phyloP scores from a whole-genome alignment of 2,888 invertebrate genomes.

The Disparrhopalites patrizii region DNA sequence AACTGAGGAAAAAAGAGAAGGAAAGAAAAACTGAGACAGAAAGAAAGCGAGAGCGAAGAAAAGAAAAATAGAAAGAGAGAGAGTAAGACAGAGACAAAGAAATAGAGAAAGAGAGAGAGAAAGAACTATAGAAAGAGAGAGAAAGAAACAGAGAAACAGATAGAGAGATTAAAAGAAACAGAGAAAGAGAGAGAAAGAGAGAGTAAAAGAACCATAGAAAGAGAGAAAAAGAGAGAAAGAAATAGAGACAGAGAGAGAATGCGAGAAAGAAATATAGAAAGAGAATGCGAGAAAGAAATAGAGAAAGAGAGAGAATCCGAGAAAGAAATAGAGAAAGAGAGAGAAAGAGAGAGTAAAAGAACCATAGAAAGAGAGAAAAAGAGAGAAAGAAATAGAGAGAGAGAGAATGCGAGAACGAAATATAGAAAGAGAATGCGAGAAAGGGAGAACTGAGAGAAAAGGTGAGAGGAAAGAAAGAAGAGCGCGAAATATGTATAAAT shows the following conservation, averaged over 20 bases:
- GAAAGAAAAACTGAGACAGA: neutral
- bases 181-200: neutral
- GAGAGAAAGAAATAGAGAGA: neutral
- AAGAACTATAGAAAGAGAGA: neutral
- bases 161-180: neutral
- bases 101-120: neutral
- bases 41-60: neutral
- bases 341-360: conserved; percentile 1
- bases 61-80: neutral
- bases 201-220: too few species aligned
- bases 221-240: conserved; percentile 3
- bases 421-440: neutral
- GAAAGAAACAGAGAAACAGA: neutral
- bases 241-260: neutral
- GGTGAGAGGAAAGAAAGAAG: neutral
- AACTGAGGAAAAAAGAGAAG: neutral
- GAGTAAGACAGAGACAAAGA: neutral
- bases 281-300: neutral
- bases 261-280: neutral
- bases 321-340: neutral
- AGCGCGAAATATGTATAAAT: neutral
- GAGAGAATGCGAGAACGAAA: neutral
- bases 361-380: neutral
- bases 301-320: too few species aligned
- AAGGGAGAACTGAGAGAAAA: neutral